Evolutionary conservation across 2,888 invertebrate species (phyloP).

Genomic region (Serripes groenlandicus): DNA sequence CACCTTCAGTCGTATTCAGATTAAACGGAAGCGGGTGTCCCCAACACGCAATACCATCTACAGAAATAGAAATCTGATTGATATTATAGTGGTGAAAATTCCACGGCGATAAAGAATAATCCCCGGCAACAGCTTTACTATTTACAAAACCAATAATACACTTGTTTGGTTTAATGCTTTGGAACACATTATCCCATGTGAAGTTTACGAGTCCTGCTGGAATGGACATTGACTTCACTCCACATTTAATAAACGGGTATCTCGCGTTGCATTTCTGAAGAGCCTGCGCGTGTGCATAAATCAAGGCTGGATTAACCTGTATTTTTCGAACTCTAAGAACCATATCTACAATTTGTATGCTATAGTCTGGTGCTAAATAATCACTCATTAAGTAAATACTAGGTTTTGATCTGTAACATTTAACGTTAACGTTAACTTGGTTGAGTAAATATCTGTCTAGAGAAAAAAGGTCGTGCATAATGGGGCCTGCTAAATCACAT

Average conservation of each 20-base stretch:
- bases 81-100: constrained; percentile 38
- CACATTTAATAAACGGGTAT: constrained; percentile 30
- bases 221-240: constrained; percentile 29
- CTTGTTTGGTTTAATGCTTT: constrained; percentile 32
- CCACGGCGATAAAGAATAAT: constrained; percentile 24
- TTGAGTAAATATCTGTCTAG: constrained; percentile 47
- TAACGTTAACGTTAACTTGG: constrained; percentile 32
- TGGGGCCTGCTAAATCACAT: constrained; percentile 40
- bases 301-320: constrained; percentile 32
- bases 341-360: constrained; percentile 44
- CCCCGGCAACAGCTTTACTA: constrained; percentile 41
- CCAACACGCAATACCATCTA: constrained; percentile 28
- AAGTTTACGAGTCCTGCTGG: constrained; percentile 43
- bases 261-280: constrained; percentile 28
- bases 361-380: constrained; percentile 19
- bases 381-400: constrained; percentile 37
- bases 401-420: constrained; percentile 49
- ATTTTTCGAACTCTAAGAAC: constrained; percentile 30
- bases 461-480: constrained; percentile 40
- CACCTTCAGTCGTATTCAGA: constrained; percentile 9
- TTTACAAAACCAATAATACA: constrained; percentile 41
- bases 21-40: constrained; percentile 36
- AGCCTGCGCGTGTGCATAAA: constrained; percentile 27
- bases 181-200: constrained; percentile 37
- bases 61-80: constrained; percentile 26